Evolutionary conservation across 2,113 vertebrate species (phyloP).

Genomic region (Sigmodon hispidus): DNA sequence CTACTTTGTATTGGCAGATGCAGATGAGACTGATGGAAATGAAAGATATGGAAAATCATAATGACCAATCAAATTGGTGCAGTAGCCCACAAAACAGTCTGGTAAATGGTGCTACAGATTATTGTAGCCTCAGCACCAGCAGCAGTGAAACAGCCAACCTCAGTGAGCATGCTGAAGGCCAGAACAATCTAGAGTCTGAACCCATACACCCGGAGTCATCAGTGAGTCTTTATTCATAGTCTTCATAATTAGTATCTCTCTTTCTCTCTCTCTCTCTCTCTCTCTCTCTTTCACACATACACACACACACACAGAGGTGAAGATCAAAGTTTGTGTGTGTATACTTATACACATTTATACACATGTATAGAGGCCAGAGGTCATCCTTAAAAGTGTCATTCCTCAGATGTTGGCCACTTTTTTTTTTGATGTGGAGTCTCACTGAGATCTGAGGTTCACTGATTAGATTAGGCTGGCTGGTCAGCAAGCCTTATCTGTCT

Average conservation of each 20-base stretch:
- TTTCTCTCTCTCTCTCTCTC: neutral
- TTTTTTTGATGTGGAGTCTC: neutral
- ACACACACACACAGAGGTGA: neutral
- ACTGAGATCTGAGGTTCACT: neutral
- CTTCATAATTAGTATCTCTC: neutral
- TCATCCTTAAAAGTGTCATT: no score
- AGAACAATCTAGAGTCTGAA: slow-evolving; percentile 83
- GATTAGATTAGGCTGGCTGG: neutral
- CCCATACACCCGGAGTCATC: slow-evolving; percentile 82
- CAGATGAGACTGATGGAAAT: slow-evolving; percentile 92
- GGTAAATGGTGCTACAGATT: slow-evolving; percentile 90
- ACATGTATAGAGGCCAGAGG: neutral
- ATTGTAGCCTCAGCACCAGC: slow-evolving; percentile 89
- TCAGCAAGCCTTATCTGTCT: no score
- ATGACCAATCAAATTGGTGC: slow-evolving; percentile 91
- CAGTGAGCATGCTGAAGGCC: slow-evolving; percentile 85
- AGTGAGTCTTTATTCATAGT: slow-evolving; percentile 80
- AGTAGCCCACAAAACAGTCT: slow-evolving; percentile 88
- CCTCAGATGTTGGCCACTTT: neutral
- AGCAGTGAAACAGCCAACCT: slow-evolving; percentile 89
- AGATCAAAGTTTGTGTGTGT: neutral
- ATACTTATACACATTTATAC: neutral
- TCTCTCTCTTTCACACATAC: accelerated
- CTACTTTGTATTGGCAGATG: slow-evolving; percentile 86
- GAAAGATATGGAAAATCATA: slow-evolving; percentile 89